These are phyloP conservation scores for Drosophila mettleri DNA, from an alignment of 2,888 invertebrate genomes.

Conservation along the genomic window DNA sequence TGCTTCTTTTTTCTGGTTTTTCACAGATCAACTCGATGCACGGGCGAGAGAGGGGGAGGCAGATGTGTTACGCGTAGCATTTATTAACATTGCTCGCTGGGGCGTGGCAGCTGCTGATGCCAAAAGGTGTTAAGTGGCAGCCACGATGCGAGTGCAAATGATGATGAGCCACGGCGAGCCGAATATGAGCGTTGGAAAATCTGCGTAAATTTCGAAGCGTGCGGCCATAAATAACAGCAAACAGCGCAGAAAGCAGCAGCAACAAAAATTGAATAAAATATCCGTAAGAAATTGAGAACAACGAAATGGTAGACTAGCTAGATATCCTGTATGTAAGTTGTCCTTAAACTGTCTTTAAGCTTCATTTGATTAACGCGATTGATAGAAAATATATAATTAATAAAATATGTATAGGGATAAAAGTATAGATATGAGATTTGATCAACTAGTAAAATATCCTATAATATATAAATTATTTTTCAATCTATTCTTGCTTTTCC, in stretches of 20 bases:
- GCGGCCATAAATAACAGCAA: conserved; percentile 55
- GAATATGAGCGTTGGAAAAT: conserved; percentile 53
- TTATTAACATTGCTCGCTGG: conserved; percentile 71
- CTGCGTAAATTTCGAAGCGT: conserved; percentile 53
- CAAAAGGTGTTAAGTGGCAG: conserved; percentile 70
- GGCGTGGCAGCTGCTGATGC: conserved; percentile 72
- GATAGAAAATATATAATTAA: no score
- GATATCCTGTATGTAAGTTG: conserved; percentile 34
- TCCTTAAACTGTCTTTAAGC: background rate
- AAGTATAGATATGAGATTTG: no score
- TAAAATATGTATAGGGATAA: no score
- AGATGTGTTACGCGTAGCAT: conserved; percentile 32
- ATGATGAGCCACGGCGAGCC: conserved; percentile 66
- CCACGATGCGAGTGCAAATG: conserved; percentile 56
- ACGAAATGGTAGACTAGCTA: background rate
- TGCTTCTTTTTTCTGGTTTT: conserved; percentile 30
- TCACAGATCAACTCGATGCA: conserved; percentile 63
- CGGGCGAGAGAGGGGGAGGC: background rate
- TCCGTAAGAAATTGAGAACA: background rate
- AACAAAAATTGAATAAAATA: conserved; percentile 43
- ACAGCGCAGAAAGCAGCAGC: conserved; percentile 17
- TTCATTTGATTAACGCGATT: background rate
- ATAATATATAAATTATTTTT: no score
- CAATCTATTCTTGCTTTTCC: no score
- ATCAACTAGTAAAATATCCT: no score